Evolutionary conservation across 1,140 invertebrate genomes (phyloP), one percentile per base, ranked within the genome.

Genomic region (Neodiprion pinetum): DNA sequence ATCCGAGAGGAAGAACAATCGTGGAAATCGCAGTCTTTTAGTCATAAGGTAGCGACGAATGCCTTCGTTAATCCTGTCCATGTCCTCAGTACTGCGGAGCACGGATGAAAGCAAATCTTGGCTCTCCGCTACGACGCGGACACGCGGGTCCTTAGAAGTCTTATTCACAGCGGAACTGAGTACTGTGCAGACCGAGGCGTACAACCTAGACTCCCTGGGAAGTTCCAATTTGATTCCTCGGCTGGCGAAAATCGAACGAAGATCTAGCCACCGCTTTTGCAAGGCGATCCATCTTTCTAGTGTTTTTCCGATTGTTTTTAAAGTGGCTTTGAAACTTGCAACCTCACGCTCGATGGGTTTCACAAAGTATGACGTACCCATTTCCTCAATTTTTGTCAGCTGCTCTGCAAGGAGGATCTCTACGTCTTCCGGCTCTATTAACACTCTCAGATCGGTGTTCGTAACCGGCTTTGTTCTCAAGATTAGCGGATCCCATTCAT

Each of bases 1-100:
- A 90, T 97, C 94, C 0, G 95, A 96, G 8, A 97, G 92, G 80
- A 97, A 97, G 89, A 96, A 97, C 80, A 97, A 96, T 77, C 96
- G 90, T 14, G 95, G 94, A 85, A 96, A 97, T 65, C 92, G 88
- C 73, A 93, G 89, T 72, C 94, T 89, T 81, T 95, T 95, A 9
- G 91, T 91, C 84, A 96, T 92, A 80, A 96, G 87, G 83, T 95
- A 95, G 71, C 89, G 85, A 80, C 91, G 90, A n/a, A 94, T 84
- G 50, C 91, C 91, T 80, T 90, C 88, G 72, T 91, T 85, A 23
- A 91, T 85, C 68, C 79, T 78, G 50, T 91, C 92, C 10, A 94
- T 79, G 11, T 90, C 84, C 61, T 89, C 83, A 65, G 86, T 87
- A 48, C 86, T 88, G 73, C 91, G 86, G 74, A 85, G 82, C 23